Evolutionary conservation across 2,797 vertebrate species (phyloP).

Genomic region (Discoglossus pictus): DNA sequence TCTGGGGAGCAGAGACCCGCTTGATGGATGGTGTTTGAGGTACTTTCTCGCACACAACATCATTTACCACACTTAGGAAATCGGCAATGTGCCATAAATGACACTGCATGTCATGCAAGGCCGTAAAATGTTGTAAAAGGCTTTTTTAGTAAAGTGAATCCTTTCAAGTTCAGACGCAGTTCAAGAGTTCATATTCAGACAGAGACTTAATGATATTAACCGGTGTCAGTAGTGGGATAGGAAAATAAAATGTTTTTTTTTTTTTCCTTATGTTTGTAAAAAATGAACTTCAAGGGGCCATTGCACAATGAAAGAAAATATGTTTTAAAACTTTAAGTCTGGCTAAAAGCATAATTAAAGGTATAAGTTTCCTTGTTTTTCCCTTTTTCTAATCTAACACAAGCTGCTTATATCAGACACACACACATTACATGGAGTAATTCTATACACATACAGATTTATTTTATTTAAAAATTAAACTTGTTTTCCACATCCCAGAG

Average conservation of each 20-base stretch:
- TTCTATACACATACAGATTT: no score
- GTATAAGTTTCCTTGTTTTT: no score
- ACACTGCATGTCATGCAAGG: constrained; percentile 38
- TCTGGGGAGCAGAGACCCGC: constrained; percentile 40
- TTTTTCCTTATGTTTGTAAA: not conserved
- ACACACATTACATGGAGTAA: no score
- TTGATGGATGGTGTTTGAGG: constrained; percentile 39
- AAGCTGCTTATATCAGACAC: no score
- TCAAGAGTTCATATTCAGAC: constrained; percentile 41
- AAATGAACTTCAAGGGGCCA: no score
- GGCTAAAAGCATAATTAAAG: no score
- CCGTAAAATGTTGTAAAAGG: constrained; percentile 32
- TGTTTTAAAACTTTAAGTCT: no score
- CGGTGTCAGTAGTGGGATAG: constrained; percentile 16
- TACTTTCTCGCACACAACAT: constrained; percentile 37
- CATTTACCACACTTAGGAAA: constrained; percentile 46
- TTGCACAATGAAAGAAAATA: no score
- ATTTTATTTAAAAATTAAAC: no score
- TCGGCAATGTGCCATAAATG: constrained; percentile 40
- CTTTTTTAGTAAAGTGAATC: constrained; percentile 4
- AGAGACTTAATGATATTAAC: constrained; percentile 35
- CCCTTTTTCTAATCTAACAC: no score
- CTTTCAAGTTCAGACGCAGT: constrained; percentile 33
- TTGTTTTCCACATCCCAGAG: no score
- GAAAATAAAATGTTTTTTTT: not conserved